These are phyloP conservation scores for Artibeus lituratus DNA, from an alignment of 2,797 vertebrate species.

Conservation along the genomic window DNA sequence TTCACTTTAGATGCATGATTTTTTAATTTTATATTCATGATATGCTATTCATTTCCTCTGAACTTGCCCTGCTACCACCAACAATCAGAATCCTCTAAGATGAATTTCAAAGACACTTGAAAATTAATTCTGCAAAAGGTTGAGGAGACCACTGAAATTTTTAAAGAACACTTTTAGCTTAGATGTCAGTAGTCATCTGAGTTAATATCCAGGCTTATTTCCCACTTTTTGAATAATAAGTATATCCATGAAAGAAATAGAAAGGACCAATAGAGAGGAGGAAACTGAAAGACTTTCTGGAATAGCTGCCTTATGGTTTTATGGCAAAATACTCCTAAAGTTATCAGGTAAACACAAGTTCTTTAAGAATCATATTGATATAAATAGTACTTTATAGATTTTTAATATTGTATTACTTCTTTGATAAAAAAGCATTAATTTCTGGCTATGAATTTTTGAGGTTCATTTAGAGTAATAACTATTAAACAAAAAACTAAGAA, in stretches of 20 bases:
- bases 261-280: conserved; percentile 13
- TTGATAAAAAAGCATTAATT: not conserved
- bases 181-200: conserved; percentile 68
- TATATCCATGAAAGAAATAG: conserved; percentile 45
- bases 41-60: conserved; percentile 69
- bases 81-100: conserved; percentile 64
- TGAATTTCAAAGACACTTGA: conserved; percentile 73
- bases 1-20: conserved; percentile 40
- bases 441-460: not conserved
- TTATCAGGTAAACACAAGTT: not conserved
- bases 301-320: not conserved
- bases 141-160: conserved; percentile 70
- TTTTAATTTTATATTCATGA: conserved; percentile 73
- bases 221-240: conserved; percentile 46
- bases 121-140: conserved; percentile 77
- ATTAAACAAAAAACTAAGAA: not conserved
- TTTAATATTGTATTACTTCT: not conserved
- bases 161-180: conserved; percentile 64
- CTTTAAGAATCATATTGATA: not conserved
- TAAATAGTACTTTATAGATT: not conserved
- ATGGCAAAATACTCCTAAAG: not conserved
- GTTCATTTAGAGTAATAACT: not conserved
- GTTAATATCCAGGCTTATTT: conserved; percentile 38
- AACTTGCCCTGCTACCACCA: conserved; percentile 50
- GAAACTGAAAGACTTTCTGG: conserved; percentile 5